Percentiles rank a stretch among this genome's conserved stretches.
phyloP scores from a whole-genome alignment of 1,140 invertebrate species.

The Drosophila orosa region DNA sequence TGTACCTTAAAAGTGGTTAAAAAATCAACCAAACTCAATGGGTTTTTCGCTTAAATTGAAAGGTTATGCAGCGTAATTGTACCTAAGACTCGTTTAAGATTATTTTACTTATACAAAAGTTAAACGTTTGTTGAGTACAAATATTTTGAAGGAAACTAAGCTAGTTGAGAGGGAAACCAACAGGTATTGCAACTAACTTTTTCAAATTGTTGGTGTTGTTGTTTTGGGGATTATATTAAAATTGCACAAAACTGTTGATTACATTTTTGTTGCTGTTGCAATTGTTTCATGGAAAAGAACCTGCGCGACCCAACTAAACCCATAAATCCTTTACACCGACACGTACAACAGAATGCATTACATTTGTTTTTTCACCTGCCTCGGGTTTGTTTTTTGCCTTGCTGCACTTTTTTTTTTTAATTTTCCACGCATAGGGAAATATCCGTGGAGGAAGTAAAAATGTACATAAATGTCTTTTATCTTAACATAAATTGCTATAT shows the following conservation, averaged over 20 bases:
- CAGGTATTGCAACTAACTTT: constrained; percentile 38
- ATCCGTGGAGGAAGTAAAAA: constrained; percentile 2
- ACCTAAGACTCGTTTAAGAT: not conserved
- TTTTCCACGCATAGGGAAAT: constrained; percentile 29
- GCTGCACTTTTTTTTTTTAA: constrained; percentile 50
- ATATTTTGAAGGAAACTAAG: not conserved
- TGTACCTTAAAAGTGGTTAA: not conserved
- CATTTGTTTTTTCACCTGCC: constrained; percentile 45
- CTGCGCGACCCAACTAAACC: constrained; percentile 10
- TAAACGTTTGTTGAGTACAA: not conserved
- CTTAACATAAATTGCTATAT: constrained; percentile 3
- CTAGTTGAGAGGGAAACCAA: constrained; percentile 11
- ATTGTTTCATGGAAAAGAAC: not conserved
- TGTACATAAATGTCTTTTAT: not conserved
- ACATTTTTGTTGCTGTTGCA: constrained; percentile 29
- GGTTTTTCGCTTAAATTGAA: not conserved
- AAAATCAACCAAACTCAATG: not conserved
- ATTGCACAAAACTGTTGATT: constrained; percentile 61
- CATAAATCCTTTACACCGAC: constrained; percentile 44
- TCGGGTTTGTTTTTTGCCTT: constrained; percentile 27
- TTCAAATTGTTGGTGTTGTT: constrained; percentile 21
- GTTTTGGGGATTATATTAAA: constrained; percentile 43
- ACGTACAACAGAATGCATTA: constrained; percentile 24
- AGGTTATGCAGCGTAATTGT: not conserved
- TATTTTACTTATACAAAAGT: not conserved